Base-by-base conservation (phyloP, 2,888 invertebrate species). In the Empis stercorea region DNA sequence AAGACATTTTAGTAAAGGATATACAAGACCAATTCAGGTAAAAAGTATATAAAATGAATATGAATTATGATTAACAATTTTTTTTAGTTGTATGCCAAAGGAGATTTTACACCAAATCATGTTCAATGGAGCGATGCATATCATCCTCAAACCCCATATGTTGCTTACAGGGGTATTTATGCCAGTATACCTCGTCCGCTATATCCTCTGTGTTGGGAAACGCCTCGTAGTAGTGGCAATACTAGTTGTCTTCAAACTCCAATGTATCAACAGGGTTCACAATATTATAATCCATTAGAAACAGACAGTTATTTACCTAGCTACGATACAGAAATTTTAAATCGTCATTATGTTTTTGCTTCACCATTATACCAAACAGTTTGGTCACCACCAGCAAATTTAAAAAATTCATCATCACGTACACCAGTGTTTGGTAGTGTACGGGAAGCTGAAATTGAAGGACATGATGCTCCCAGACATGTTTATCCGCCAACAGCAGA, bases 1-100 rank as follows among this genome's bases (percentile, higher is more conserved):
- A 5, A 76, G 81, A 58, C 87, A 93, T 66, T 80, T 83, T 50
- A 82, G 86, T 54, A 89, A 87, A 72, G 95, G 94, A 17, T 92
- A 92, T 68, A 81, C 86, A 55, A 75, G 91, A 37, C 88, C 89
- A 10, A 84, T 91, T 52, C 83, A 84, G 61, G 68, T 68, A 49
- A 57, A 39, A 20, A 39, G 27, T 23, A 23, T 16, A 38, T 17
- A 36, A 36, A 10, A 38, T 20, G n/a, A 13, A 30, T 15, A 36
- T 23, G 10, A 7, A 37, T 30, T 3, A 15, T 15, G 10, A 10
- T 30, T 5, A 17, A 37, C 10, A 27, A 20, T 7, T 41, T 44
- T n/a, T 49, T 48, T 13, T 15, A 69, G 66, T 62, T 79, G 52
- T 79, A 76, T 59, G 71, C 78, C 53, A 79, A 79, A 59, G 78